phyloP scores from a whole-genome alignment of 2,113 vertebrate species.

The Micromys minutus region DNA sequence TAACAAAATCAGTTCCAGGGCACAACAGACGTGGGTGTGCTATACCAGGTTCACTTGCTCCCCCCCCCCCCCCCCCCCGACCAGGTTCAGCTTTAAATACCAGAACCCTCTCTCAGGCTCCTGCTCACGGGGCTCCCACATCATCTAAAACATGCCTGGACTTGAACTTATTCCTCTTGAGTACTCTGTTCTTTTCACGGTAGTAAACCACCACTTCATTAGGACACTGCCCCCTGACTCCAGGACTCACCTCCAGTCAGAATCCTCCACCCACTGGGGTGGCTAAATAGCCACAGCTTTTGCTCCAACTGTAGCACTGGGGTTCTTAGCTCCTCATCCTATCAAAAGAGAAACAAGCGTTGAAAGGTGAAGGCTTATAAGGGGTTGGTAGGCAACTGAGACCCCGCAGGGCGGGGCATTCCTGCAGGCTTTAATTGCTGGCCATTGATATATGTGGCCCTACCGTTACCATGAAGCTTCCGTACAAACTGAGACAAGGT shows the following conservation, averaged over 20 bases:
- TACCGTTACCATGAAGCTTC: not conserved
- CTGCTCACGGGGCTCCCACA: accelerated
- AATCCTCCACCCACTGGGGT: not conserved
- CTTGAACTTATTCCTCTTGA: not conserved
- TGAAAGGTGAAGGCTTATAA: not conserved
- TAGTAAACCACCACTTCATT: accelerated
- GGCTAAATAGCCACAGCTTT: not conserved
- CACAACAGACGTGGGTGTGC: accelerated
- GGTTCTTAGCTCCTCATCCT: not conserved
- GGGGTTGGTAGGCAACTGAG: not conserved
- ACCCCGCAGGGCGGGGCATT: accelerated
- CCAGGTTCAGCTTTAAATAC: not conserved
- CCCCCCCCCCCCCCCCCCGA: not conserved
- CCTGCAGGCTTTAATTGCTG: not conserved
- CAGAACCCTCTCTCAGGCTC: not conserved
- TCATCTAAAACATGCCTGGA: not conserved
- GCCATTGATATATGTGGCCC: not conserved
- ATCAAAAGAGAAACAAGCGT: not conserved
- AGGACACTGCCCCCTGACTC: not conserved
- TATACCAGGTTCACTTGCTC: too few relatives aligned
- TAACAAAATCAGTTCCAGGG: not conserved
- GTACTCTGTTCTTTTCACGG: not conserved
- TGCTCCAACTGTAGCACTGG: too few relatives aligned
- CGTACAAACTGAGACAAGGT: not conserved
- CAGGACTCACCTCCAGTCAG: not conserved